Percentiles rank a stretch among this genome's conserved stretches.
phyloP scores from a whole-genome alignment of 2,797 vertebrate genomes.

The Rhodeus uyekii region DNA sequence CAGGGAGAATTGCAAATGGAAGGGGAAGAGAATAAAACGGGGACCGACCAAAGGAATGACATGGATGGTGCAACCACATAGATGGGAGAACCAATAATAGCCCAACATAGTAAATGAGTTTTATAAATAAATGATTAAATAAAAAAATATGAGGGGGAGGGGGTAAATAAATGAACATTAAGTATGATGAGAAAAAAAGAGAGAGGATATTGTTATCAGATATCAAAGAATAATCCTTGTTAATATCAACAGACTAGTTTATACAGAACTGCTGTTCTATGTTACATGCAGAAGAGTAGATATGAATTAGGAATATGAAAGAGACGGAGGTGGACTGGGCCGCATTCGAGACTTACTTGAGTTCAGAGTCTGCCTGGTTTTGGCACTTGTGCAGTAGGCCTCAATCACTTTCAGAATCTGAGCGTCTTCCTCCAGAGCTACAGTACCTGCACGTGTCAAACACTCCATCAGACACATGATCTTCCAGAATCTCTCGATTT shows the following conservation, averaged over 20 bases:
- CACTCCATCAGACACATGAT: background rate
- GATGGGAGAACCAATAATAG: conserved; percentile 1
- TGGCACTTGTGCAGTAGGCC: conserved; percentile 97
- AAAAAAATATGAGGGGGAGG: conserved; percentile 30
- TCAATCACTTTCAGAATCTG: conserved; percentile 98
- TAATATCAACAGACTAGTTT: conserved; percentile 46
- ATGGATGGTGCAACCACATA: conserved; percentile 18
- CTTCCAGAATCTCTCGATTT: background rate
- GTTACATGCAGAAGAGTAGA: conserved; percentile 19
- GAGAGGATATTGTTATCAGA: conserved; percentile 84
- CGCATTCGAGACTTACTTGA: conserved; percentile 85
- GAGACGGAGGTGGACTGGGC: conserved; percentile 39
- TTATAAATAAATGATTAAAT: conserved; percentile 14
- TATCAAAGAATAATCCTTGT: conserved; percentile 39
- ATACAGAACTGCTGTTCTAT: conserved; percentile 32
- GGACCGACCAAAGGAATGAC: conserved; percentile 70
- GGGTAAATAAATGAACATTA: conserved; percentile 72
- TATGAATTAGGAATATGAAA: conserved; percentile 33
- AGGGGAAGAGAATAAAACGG: conserved; percentile 58
- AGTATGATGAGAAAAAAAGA: conserved; percentile 85
- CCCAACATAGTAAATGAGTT: conserved; percentile 21
- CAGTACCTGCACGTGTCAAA: conserved; percentile 80
- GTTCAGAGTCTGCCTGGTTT: conserved; percentile 95
- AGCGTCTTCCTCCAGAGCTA: conserved; percentile 94
- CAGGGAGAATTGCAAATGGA: conserved; percentile 31